These are phyloP conservation scores for Hystrix brachyura DNA, from an alignment of 2,113 vertebrate genomes.

Conservation along the genomic window DNA sequence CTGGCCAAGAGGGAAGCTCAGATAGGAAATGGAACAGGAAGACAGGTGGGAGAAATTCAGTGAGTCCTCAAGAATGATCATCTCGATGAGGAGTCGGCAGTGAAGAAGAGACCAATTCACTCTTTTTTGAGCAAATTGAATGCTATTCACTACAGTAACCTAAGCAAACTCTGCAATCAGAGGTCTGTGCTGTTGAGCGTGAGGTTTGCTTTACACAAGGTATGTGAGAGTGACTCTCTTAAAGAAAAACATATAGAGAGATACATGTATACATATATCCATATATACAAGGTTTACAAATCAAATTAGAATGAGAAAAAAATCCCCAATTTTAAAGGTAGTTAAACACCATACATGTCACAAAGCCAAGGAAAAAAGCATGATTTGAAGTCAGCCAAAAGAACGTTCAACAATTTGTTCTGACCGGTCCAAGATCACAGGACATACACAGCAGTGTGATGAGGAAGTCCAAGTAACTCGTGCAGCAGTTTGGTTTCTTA, in stretches of 20 bases:
- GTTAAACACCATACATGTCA: neutral
- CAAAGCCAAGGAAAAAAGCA: neutral
- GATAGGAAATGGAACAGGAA: neutral
- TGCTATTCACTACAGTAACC: neutral
- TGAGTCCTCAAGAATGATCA: accelerated
- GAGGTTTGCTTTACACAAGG: neutral
- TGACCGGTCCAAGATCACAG: neutral
- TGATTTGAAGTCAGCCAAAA: neutral
- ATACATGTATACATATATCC: neutral
- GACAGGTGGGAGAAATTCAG: neutral
- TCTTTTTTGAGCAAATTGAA: neutral
- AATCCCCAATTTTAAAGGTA: neutral
- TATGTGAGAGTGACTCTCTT: neutral
- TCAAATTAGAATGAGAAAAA: neutral
- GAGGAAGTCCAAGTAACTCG: neutral
- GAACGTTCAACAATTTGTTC: neutral
- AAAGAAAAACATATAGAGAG: neutral
- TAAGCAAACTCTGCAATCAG: neutral
- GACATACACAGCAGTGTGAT: neutral
- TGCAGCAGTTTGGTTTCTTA: neutral
- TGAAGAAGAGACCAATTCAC: neutral
- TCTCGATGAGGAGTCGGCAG: neutral
- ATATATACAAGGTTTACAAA: neutral
- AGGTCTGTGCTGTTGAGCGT: neutral
- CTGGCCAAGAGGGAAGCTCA: neutral